Conservation (phyloP, 2,888 invertebrate genomes). For the Callinectes sapidus region DNA sequence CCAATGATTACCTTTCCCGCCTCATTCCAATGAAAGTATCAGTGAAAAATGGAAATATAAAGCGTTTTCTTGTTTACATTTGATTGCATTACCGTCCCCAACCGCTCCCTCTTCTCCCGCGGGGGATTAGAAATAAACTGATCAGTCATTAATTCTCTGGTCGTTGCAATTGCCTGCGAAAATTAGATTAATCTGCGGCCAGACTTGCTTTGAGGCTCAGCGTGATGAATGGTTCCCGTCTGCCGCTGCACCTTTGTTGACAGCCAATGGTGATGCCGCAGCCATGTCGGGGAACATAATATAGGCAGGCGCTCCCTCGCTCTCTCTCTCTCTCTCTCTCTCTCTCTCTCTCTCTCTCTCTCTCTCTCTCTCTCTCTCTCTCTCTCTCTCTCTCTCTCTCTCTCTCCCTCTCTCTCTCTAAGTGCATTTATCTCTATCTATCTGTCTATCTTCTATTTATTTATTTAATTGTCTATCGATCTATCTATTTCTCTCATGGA, state of each 20-base stretch:
- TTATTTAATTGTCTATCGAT: too few species aligned
- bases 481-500: too few species aligned
- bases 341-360: too few species aligned
- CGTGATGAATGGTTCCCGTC: not conserved
- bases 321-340: too few species aligned
- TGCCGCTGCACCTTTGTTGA: not conserved
- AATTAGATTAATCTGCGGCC: slow-evolving; percentile 25
- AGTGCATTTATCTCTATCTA: too few species aligned
- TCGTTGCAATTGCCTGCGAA: slow-evolving; percentile 10
- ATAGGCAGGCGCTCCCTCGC: too few species aligned
- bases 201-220: slow-evolving; percentile 3
- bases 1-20: not conserved
- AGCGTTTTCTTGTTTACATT: not conserved
- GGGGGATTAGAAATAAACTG: not conserved
- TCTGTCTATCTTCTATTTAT: too few species aligned
- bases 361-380: too few species aligned
- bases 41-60: not conserved
- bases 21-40: not conserved
- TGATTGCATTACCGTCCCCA: not conserved
- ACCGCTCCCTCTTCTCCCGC: not conserved
- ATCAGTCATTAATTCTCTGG: slow-evolving; percentile 9
- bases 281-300: not conserved
- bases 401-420: too few species aligned
- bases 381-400: too few species aligned
- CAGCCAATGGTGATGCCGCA: not conserved